These are phyloP conservation scores for Coluber constrictor DNA, from an alignment of 2,797 vertebrate species.

Conservation along the genomic window DNA sequence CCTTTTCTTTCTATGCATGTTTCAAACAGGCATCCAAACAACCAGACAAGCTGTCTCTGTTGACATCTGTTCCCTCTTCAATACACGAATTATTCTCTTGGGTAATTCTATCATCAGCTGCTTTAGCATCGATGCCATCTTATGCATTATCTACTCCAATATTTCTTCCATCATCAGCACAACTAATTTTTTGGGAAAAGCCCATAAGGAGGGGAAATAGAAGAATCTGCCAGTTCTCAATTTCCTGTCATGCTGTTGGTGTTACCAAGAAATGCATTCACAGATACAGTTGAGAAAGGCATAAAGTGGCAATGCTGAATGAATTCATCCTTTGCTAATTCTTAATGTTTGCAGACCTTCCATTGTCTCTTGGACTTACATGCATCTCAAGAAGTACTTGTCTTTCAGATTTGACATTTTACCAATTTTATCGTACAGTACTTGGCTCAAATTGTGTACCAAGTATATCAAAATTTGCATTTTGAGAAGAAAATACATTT, in stretches of 20 bases:
- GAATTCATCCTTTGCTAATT: neutral
- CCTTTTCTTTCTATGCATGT: conserved; percentile 59
- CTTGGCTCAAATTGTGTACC: neutral
- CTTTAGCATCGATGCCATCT: conserved; percentile 38
- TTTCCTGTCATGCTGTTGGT: neutral
- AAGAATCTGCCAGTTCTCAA: neutral
- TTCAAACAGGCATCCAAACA: conserved; percentile 65
- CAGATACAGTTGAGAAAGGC: neutral
- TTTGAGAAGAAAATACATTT: neutral
- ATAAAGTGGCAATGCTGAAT: neutral
- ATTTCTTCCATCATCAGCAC: conserved; percentile 31
- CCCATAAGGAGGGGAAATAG: neutral
- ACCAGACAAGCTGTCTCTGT: conserved; percentile 68
- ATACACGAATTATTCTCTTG: conserved; percentile 59
- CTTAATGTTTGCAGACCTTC: neutral
- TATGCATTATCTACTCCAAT: conserved; percentile 49
- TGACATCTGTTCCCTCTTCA: conserved; percentile 67
- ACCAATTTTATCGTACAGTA: neutral
- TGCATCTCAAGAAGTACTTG: neutral
- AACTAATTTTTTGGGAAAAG: neutral
- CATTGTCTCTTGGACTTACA: too few relatives aligned
- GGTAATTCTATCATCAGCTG: conserved; percentile 61
- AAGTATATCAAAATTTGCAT: neutral
- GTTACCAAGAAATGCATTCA: neutral
- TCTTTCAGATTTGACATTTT: neutral